phyloP scores from a whole-genome alignment of 2,113 vertebrate genomes.

The Anarhynchus alexandrinus region DNA sequence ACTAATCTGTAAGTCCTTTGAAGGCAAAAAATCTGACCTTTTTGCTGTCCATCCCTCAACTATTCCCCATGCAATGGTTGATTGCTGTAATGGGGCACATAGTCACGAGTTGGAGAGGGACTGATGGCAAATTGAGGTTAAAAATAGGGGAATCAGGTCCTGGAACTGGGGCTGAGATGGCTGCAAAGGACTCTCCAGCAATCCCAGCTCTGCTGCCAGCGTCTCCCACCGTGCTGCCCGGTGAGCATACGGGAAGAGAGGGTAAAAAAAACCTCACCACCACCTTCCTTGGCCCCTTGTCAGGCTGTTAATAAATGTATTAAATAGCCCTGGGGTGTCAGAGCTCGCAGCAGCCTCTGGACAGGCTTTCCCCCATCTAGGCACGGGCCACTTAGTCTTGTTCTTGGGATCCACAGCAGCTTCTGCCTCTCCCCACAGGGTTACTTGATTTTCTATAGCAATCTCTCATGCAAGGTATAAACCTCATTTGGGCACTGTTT shows the following conservation, averaged over 20 bases:
- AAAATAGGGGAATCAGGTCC: neutral
- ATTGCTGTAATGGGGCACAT: neutral
- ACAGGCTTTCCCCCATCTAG: neutral
- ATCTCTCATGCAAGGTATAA: neutral
- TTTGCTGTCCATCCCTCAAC: neutral
- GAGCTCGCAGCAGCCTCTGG: neutral
- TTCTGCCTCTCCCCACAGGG: neutral
- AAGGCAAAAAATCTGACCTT: neutral
- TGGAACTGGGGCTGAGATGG: neutral
- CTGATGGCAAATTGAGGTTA: neutral
- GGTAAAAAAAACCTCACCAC: neutral
- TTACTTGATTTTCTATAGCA: neutral
- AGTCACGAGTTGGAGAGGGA: neutral
- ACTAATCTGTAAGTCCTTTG: neutral
- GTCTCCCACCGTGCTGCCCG: accelerated
- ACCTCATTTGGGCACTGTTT: accelerated
- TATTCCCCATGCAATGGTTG: neutral
- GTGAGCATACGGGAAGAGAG: neutral
- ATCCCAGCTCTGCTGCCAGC: neutral
- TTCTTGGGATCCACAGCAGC: neutral
- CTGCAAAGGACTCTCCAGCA: neutral
- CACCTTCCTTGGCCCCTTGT: neutral
- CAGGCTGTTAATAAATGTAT: neutral
- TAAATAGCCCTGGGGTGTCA: neutral
- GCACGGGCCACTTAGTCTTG: neutral